phyloP scores from a whole-genome alignment of 2,888 invertebrate species.

The Xestia rhomboidea region DNA sequence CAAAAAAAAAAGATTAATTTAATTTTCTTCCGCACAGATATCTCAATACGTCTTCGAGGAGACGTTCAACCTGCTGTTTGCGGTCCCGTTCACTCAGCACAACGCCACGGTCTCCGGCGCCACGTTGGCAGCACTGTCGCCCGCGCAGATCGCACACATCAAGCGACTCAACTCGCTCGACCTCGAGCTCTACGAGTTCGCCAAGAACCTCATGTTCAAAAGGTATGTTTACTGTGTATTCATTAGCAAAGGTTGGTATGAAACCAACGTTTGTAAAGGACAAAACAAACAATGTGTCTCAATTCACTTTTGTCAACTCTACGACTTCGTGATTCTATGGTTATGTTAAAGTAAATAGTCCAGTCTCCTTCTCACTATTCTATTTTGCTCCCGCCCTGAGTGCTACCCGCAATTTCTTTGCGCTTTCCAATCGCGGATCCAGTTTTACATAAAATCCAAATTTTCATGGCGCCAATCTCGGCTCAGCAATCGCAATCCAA shows the following conservation, averaged over 20 bases:
- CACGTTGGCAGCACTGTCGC: conserved; percentile 94
- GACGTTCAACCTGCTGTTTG: conserved; percentile 97
- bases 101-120: conserved; percentile 97
- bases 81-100: conserved; percentile 97
- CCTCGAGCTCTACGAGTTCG: conserved; percentile 97
- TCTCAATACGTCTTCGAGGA: conserved; percentile 98
- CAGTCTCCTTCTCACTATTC: conserved; percentile 40
- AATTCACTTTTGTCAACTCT: conserved; percentile 49
- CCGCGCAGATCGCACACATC: conserved; percentile 94
- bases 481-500: conserved; percentile 74
- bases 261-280: conserved; percentile 42
- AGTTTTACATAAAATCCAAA: conserved; percentile 70
- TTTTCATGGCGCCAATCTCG: conserved; percentile 69
- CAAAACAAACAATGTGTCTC: conserved; percentile 46
- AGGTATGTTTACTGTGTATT: conserved; percentile 83
- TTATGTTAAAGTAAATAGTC: conserved; percentile 45
- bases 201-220: conserved; percentile 96
- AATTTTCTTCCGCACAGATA: conserved; percentile 87
- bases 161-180: conserved; percentile 96
- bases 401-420: conserved; percentile 51
- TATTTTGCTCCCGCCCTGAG: conserved; percentile 39
- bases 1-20: background rate
- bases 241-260: conserved; percentile 40
- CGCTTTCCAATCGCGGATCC: conserved; percentile 58
- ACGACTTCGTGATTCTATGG: conserved; percentile 41